These are phyloP conservation scores for Mus spretus DNA, from an alignment of 2,797 vertebrate species.

Conservation along the genomic window DNA sequence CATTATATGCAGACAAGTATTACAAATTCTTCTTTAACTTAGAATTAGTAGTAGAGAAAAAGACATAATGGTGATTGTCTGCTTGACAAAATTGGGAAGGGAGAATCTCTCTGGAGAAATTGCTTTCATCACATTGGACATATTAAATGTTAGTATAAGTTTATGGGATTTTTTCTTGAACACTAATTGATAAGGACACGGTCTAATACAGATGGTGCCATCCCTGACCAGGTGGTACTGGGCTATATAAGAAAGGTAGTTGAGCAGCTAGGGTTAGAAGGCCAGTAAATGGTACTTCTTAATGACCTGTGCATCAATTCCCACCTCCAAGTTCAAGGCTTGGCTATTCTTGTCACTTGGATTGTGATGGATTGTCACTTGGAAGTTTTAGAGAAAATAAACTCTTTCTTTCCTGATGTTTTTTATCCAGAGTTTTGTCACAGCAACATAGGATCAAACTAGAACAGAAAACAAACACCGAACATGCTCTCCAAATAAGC, in stretches of 20 bases:
- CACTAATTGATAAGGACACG: background rate
- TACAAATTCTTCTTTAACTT: background rate
- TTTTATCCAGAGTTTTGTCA: background rate
- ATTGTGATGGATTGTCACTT: background rate
- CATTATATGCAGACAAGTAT: background rate
- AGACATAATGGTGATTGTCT: background rate
- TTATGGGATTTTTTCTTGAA: background rate
- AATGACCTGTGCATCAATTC: background rate
- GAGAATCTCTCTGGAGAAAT: background rate
- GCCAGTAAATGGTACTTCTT: background rate
- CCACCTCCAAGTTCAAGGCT: background rate
- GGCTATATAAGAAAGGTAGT: background rate
- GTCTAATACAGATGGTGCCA: background rate
- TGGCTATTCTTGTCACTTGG: background rate
- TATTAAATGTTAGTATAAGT: background rate
- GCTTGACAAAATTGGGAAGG: background rate
- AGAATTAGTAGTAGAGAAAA: slow-evolving; percentile 26
- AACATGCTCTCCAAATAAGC: slow-evolving; percentile 27
- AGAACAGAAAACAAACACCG: slow-evolving; percentile 4
- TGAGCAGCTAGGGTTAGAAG: background rate
- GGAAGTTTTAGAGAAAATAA: background rate
- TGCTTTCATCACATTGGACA: background rate
- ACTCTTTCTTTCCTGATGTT: background rate
- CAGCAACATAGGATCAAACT: background rate
- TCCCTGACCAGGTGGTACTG: background rate